Conservation (phyloP, 64 coral and sea anemone genomes). For the Cladopsammia gracilis region DNA sequence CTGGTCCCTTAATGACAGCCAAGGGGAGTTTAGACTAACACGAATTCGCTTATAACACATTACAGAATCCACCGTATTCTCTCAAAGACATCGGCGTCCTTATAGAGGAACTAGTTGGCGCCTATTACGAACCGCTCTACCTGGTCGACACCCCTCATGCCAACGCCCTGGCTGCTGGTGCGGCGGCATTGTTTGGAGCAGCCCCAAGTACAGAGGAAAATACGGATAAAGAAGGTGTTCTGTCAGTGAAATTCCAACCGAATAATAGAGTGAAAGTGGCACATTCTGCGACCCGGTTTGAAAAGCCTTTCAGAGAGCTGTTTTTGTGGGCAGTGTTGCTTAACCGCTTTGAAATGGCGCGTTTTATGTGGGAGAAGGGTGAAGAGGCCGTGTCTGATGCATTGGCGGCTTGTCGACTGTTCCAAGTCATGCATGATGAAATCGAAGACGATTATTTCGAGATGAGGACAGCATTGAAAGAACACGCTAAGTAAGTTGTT, state of each 20-base stretch:
- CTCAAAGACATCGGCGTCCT: constrained; percentile 61
- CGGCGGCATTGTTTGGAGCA: constrained; percentile 42
- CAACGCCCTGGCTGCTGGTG: constrained; percentile 40
- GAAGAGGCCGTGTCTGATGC: constrained; percentile 62
- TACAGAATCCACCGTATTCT: constrained; percentile 58
- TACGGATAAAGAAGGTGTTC: not conserved
- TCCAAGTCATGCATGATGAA: constrained; percentile 65
- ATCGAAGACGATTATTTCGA: constrained; percentile 66
- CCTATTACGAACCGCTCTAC: constrained; percentile 71
- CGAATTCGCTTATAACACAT: not conserved
- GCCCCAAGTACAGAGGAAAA: not conserved
- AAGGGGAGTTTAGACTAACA: too few species aligned
- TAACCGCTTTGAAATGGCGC: constrained; percentile 65
- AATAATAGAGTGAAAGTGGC: not conserved
- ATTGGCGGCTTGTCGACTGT: constrained; percentile 46
- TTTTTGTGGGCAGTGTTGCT: constrained; percentile 68
- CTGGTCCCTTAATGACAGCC: too few species aligned
- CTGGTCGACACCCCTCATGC: constrained; percentile 43
- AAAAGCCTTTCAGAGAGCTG: constrained; percentile 74
- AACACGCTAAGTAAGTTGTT: constrained; percentile 69
- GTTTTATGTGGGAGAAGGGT: constrained; percentile 69
- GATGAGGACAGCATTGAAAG: constrained; percentile 49
- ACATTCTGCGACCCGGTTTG: constrained; percentile 37
- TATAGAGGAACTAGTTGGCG: constrained; percentile 60
- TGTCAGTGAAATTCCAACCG: constrained; percentile 16